These are phyloP conservation scores for Myotis lucifugus DNA, from an alignment of 2,113 vertebrate genomes.

Conservation along the genomic window DNA sequence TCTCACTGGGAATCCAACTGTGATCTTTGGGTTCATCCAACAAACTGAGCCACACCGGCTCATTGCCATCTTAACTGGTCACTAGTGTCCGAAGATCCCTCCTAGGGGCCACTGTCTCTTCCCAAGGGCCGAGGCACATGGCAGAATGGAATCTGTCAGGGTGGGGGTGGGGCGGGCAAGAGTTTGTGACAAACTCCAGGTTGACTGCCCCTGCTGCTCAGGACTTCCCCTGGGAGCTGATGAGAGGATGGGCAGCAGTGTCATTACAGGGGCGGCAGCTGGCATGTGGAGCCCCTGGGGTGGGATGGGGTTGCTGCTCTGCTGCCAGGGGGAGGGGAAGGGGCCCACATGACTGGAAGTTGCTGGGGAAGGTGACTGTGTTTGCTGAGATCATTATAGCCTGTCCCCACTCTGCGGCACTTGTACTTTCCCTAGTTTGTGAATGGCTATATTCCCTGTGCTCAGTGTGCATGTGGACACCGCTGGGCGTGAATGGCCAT, in stretches of 20 bases:
- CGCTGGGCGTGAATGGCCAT: rapidly evolving
- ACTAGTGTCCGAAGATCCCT: background rate
- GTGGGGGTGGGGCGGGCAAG: background rate
- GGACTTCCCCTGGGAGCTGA: background rate
- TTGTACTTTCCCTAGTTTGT: background rate
- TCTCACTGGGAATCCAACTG: too few relatives aligned
- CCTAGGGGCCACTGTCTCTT: background rate
- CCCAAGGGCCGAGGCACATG: background rate
- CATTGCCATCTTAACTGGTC: background rate
- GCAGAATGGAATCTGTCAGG: background rate
- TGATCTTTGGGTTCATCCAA: too few relatives aligned
- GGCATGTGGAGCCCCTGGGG: background rate
- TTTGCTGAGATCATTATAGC: background rate
- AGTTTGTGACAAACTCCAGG: background rate
- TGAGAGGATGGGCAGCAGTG: background rate
- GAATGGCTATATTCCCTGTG: background rate
- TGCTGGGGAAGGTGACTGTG: background rate
- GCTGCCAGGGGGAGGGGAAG: too few relatives aligned
- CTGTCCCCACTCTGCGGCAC: background rate
- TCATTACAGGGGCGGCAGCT: background rate
- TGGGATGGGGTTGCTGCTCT: background rate
- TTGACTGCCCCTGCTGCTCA: background rate
- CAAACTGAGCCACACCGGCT: background rate
- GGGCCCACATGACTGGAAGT: too few relatives aligned
- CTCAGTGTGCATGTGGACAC: rapidly evolving